Conservation (phyloP, 2,888 invertebrate genomes). For the Eupithecia subumbrata region DNA sequence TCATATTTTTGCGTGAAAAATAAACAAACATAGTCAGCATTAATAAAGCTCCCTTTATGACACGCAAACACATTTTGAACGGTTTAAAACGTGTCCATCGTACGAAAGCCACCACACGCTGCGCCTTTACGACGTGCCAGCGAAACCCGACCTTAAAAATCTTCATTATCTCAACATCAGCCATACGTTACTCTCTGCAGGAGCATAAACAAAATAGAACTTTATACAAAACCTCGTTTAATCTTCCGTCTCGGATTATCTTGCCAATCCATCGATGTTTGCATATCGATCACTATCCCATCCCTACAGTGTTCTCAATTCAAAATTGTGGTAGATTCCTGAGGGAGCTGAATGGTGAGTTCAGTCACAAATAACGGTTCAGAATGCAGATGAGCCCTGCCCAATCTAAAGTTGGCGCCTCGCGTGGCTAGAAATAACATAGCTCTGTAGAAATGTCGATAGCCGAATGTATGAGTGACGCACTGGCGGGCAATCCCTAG, state of each 20-base stretch:
- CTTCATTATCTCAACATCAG: constrained; percentile 70
- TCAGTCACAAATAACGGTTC: constrained; percentile 71
- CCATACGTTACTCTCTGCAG: constrained; percentile 56
- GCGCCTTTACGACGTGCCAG: constrained; percentile 59
- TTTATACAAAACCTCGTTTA: constrained; percentile 50
- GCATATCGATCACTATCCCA: constrained; percentile 2
- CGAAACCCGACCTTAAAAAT: constrained; percentile 68
- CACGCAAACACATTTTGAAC: constrained; percentile 48
- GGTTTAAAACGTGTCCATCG: constrained; percentile 33
- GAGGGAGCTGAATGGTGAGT: constrained; percentile 66
- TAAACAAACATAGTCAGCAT: constrained; percentile 33
- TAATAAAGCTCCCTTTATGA: constrained; percentile 51
- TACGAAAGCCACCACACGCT: constrained; percentile 54
- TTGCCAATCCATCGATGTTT: constrained; percentile 7
- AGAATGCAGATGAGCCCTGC: constrained; percentile 76
- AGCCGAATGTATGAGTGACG: constrained; percentile 66
- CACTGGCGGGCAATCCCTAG: constrained; percentile 59
- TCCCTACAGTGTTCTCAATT: constrained; percentile 16
- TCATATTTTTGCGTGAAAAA: constrained; percentile 16
- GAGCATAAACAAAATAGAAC: constrained; percentile 59
- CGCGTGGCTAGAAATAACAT: constrained; percentile 74
- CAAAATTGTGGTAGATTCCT: constrained; percentile 40
- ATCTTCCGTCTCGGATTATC: constrained; percentile 31
- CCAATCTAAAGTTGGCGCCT: constrained; percentile 76
- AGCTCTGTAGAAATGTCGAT: constrained; percentile 73